Conservation (phyloP, 2,888 invertebrate species). For the Scaptomyza tumidula region DNA sequence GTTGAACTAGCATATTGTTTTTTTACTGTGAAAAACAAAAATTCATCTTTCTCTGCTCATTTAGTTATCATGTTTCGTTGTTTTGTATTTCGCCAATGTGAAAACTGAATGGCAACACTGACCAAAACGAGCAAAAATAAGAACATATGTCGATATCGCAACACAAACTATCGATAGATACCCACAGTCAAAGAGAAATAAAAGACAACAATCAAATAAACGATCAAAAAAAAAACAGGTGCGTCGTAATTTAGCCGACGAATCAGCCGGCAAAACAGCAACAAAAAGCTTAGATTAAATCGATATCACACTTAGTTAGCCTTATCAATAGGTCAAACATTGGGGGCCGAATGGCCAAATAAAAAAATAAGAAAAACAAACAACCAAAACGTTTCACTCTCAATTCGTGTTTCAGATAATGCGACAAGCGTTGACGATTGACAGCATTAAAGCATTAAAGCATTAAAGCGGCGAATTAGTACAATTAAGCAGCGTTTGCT, state of each 20-base stretch:
- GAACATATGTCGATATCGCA: conserved; percentile 24
- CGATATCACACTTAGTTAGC: conserved; percentile 10
- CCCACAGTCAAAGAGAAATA: neutral
- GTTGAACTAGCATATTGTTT: neutral
- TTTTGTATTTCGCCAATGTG: neutral
- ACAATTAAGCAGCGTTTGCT: conserved; percentile 9
- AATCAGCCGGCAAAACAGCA: conserved; percentile 12
- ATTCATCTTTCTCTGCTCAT: neutral
- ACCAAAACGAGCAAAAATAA: too few species aligned
- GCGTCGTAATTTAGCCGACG: conserved; percentile 20
- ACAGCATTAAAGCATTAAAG: conserved; percentile 11
- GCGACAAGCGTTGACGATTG: conserved; percentile 2
- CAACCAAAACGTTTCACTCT: conserved; percentile 14
- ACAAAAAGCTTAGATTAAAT: conserved; percentile 12
- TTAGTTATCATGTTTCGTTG: neutral
- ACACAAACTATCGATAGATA: conserved; percentile 39
- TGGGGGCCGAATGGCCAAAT: conserved; percentile 28
- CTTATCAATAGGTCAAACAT: conserved; percentile 47
- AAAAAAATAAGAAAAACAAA: neutral
- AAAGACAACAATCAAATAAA: neutral
- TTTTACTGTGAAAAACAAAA: neutral
- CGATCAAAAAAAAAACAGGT: conserved; percentile 4
- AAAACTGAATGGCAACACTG: conserved; percentile 1
- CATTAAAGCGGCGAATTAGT: conserved; percentile 28
- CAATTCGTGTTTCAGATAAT: conserved; percentile 26